Percentiles rank a stretch among this genome's conserved stretches.
phyloP scores from a whole-genome alignment of 2,113 vertebrate genomes.

The Ploceus nigricollis region DNA sequence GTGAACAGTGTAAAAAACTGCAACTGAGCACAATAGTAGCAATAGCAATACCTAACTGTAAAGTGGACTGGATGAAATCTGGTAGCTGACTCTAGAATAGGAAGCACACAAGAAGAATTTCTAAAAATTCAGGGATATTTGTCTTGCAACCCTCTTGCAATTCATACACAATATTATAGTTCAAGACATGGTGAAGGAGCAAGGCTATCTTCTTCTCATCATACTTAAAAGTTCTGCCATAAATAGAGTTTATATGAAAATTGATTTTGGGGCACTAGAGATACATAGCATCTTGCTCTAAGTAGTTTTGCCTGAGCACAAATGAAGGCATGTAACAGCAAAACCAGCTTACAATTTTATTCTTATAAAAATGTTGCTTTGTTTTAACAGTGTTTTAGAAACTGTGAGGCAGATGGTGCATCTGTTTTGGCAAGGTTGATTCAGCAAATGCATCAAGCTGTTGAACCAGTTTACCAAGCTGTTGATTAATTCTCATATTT shows the following conservation, averaged over 20 bases:
- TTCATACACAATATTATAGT: not conserved
- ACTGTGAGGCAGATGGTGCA: conserved; percentile 21
- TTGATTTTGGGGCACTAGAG: not conserved
- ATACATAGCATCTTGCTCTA: not conserved
- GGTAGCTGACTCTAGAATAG: not conserved
- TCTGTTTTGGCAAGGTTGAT: conserved; percentile 49
- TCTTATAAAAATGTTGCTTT: conserved; percentile 9
- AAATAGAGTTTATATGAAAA: not conserved
- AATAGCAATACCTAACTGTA: not conserved
- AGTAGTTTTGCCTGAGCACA: not conserved
- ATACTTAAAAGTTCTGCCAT: not conserved
- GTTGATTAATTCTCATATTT: conserved; percentile 54
- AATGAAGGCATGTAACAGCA: not conserved
- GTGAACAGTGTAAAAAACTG: not conserved
- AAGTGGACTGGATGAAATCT: not conserved
- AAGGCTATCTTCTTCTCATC: not conserved
- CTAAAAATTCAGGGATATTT: not conserved
- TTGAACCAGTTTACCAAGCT: conserved; percentile 55
- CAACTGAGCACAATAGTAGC: not conserved
- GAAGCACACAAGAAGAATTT: not conserved
- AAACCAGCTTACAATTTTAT: not conserved
- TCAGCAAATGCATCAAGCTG: conserved; percentile 54
- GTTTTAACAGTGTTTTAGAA: conserved; percentile 4
- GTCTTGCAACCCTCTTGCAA: not conserved
- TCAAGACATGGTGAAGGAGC: not conserved